phyloP scores from a whole-genome alignment of 1,140 invertebrate genomes.

The Pentalonia nigronervosa region DNA sequence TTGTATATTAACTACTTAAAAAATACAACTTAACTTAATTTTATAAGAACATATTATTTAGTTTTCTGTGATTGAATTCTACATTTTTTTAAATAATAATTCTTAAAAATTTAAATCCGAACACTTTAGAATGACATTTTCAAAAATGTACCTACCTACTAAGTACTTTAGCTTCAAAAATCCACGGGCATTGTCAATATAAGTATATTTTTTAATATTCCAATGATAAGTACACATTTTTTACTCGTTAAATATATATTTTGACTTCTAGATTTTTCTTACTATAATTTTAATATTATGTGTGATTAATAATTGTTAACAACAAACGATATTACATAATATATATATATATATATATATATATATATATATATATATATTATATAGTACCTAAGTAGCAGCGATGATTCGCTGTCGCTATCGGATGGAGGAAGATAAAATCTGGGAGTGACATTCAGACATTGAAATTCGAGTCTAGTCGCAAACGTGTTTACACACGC shows the following conservation, averaged over 20 bases:
- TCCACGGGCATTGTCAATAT: not conserved
- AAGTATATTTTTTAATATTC: not conserved
- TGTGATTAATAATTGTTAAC: not conserved
- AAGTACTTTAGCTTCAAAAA: not conserved
- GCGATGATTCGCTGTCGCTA: not conserved
- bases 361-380: not conserved
- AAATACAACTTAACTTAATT: not conserved
- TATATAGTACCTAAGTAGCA: not conserved
- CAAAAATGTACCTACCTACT: not conserved
- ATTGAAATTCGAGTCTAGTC: slow-evolving; percentile 27
- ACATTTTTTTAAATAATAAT: not conserved
- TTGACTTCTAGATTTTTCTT: too few relatives aligned
- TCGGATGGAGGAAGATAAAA: not conserved
- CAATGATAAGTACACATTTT: too few relatives aligned
- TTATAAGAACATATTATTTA: not conserved
- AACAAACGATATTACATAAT: not conserved
- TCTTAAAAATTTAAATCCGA: not conserved
- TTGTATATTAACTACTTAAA: not conserved
- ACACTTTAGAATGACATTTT: not conserved
- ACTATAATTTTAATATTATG: too few relatives aligned
- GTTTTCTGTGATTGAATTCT: not conserved
- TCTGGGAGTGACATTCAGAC: not conserved
- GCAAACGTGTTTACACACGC: not conserved
- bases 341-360: not conserved
- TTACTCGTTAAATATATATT: too few relatives aligned